Conservation (phyloP, 2,113 vertebrate genomes). For the Ceuthmochares aereus region DNA sequence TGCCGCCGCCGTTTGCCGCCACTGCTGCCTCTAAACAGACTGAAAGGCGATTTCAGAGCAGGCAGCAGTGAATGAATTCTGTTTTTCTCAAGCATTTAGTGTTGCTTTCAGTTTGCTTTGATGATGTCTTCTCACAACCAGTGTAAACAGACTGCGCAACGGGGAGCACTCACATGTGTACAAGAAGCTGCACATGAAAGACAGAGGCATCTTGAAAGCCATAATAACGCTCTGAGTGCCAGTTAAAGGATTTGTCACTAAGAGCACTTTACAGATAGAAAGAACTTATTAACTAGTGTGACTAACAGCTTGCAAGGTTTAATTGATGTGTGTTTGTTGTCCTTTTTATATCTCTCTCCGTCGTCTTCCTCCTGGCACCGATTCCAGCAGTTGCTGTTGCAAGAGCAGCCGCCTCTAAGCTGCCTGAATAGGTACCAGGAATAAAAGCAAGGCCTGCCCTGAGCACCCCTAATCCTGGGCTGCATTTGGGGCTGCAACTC, state of each 20-base stretch:
- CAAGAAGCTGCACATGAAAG: slow-evolving; percentile 67
- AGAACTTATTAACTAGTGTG: slow-evolving; percentile 67
- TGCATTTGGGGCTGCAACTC: rapidly evolving
- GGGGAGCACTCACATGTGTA: slow-evolving; percentile 67
- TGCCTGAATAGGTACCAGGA: slow-evolving; percentile 6
- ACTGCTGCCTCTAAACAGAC: background rate
- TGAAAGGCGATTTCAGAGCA: slow-evolving; percentile 19
- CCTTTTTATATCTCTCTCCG: slow-evolving; percentile 60
- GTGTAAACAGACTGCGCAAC: slow-evolving; percentile 56
- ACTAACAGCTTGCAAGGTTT: slow-evolving; percentile 70
- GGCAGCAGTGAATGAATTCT: slow-evolving; percentile 34
- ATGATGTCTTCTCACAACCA: slow-evolving; percentile 58
- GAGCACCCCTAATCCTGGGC: rapidly evolving
- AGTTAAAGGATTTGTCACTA: slow-evolving; percentile 66
- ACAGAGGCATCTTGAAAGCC: slow-evolving; percentile 69
- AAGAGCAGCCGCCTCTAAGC: background rate
- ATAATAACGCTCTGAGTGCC: slow-evolving; percentile 59
- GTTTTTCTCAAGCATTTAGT: slow-evolving; percentile 58
- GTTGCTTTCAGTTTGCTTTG: slow-evolving; percentile 65
- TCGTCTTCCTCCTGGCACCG: slow-evolving; percentile 43
- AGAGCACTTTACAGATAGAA: slow-evolving; percentile 68
- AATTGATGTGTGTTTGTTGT: slow-evolving; percentile 66
- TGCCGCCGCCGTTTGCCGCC: rapidly evolving
- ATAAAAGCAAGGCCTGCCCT: background rate
- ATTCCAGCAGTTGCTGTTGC: slow-evolving; percentile 31